phyloP scores from a whole-genome alignment of 2,113 vertebrate genomes.

The Hippocampus comes region DNA sequence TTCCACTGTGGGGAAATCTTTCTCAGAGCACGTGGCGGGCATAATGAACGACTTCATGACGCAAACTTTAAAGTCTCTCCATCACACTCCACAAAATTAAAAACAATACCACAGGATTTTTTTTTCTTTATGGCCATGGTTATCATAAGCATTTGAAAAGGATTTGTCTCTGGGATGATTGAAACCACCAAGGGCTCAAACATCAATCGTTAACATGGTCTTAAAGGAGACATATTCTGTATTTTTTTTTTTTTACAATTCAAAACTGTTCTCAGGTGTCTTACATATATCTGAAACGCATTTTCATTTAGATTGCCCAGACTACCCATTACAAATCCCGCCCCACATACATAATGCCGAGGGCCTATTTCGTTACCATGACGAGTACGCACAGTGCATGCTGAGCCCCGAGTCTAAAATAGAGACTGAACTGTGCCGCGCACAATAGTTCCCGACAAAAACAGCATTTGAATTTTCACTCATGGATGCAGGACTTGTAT shows the following conservation, averaged over 20 bases:
- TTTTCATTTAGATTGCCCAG: too few relatives aligned
- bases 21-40: constrained; percentile 40
- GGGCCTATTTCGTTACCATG: too few relatives aligned
- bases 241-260: background rate
- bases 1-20: constrained; percentile 32
- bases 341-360: too few relatives aligned
- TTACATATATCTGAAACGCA: too few relatives aligned
- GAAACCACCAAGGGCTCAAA: constrained; percentile 6
- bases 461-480: too few relatives aligned
- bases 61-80: constrained; percentile 19
- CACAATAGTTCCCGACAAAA: too few relatives aligned
- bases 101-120: constrained; percentile 5
- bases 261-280: background rate
- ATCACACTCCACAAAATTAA: constrained; percentile 9
- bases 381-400: too few relatives aligned
- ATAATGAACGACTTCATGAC: constrained; percentile 36
- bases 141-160: background rate
- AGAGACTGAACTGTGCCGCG: too few relatives aligned
- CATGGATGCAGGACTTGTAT: too few relatives aligned
- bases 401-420: too few relatives aligned
- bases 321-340: too few relatives aligned
- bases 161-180: constrained; percentile 1
- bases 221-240: background rate
- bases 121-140: background rate
- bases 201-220: constrained; percentile 30